These are phyloP conservation scores for Boleophthalmus pectinirostris DNA, from an alignment of 2,113 vertebrate genomes.

Conservation along the genomic window DNA sequence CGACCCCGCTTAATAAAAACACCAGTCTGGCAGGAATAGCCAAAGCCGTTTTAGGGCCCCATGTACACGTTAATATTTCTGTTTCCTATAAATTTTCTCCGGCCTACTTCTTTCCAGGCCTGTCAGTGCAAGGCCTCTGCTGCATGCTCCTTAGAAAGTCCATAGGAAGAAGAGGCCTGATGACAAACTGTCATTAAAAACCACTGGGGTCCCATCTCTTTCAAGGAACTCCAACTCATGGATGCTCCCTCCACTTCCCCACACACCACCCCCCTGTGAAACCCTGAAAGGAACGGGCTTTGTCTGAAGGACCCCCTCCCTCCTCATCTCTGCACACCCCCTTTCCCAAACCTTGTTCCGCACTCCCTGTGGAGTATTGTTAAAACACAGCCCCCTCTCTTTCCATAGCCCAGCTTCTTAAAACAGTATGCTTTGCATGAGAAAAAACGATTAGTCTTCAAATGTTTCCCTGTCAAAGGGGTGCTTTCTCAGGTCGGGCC, in stretches of 20 bases:
- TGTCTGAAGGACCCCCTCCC: slow-evolving; percentile 69
- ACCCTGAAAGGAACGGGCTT: slow-evolving; percentile 78
- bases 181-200: slow-evolving; percentile 70
- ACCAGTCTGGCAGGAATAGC: slow-evolving; percentile 65
- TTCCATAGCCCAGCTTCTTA: slow-evolving; percentile 65
- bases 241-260: slow-evolving; percentile 53
- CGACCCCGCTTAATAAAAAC: slow-evolving; percentile 76
- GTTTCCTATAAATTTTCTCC: slow-evolving; percentile 64
- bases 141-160: slow-evolving; percentile 45
- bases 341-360: slow-evolving; percentile 65
- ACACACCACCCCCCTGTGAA: slow-evolving; percentile 54
- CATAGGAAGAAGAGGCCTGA: slow-evolving; percentile 28
- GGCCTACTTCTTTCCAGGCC: slow-evolving; percentile 47
- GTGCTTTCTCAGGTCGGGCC: slow-evolving; percentile 63
- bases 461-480: slow-evolving; percentile 76
- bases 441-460: slow-evolving; percentile 83
- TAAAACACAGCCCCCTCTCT: slow-evolving; percentile 74
- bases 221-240: slow-evolving; percentile 74
- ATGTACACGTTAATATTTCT: slow-evolving; percentile 69
- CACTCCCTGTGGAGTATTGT: slow-evolving; percentile 81
- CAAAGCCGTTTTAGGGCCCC: slow-evolving; percentile 65
- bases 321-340: slow-evolving; percentile 19
- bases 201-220: slow-evolving; percentile 55
- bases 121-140: slow-evolving; percentile 50
- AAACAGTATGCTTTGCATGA: slow-evolving; percentile 81